phyloP scores from a whole-genome alignment of 2,888 invertebrate genomes.

The Trissonchulus latispiculum region DNA sequence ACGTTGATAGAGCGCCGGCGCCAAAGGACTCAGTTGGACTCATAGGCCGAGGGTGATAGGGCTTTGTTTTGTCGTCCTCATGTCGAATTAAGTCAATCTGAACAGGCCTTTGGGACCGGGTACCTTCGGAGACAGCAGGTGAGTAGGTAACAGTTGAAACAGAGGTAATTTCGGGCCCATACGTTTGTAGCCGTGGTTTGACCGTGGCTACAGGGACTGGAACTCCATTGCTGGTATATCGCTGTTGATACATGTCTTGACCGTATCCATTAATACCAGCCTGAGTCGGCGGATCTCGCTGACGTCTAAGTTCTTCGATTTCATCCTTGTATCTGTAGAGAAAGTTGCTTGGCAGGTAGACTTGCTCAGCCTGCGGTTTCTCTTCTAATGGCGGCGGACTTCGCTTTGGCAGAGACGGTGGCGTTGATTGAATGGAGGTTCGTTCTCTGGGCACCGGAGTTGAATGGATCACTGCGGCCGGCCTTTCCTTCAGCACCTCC shows the following conservation, averaged over 20 bases:
- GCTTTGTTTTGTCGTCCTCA: neutral
- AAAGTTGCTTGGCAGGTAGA: conserved; percentile 26
- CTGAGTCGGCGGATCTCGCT: conserved; percentile 28
- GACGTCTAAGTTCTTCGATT: conserved; percentile 40
- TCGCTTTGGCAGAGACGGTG: neutral
- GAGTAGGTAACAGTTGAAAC: neutral
- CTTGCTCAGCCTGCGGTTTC: neutral
- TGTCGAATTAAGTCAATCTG: neutral
- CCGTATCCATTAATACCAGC: too few species aligned
- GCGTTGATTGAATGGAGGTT: neutral
- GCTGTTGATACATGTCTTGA: neutral
- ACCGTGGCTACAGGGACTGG: conserved; percentile 21
- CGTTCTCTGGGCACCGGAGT: neutral
- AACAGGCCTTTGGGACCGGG: neutral
- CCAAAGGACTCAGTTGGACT: neutral
- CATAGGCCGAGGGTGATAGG: neutral
- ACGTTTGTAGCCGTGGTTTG: conserved; percentile 5
- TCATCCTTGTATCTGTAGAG: conserved; percentile 42
- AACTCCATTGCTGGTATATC: neutral
- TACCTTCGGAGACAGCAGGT: neutral
- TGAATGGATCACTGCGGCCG: neutral
- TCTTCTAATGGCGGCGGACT: neutral
- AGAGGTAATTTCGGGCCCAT: neutral
- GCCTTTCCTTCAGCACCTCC: too few species aligned
- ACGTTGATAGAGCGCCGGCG: conserved; percentile 2